A percentile compares a stretch with the other conserved stretches of the same genome.
These are phyloP conservation scores for Junonia oenone DNA, from an alignment of 2,888 invertebrate genomes.

Conservation along the genomic window DNA sequence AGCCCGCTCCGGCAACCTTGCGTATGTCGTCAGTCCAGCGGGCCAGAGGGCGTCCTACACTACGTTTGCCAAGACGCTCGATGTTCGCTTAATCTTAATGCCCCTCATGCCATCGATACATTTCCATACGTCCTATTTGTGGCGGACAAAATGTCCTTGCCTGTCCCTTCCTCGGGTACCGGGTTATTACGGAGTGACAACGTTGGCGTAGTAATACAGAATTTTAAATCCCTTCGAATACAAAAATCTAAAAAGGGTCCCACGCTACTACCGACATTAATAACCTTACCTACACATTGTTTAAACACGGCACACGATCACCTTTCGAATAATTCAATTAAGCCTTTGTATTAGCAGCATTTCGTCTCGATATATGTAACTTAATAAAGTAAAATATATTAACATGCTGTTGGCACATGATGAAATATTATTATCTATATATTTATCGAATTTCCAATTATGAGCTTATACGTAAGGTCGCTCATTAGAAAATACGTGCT, in stretches of 20 bases:
- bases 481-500: conserved; percentile 21
- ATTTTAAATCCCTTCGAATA: too few relatives aligned
- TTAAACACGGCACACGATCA: conserved; percentile 2
- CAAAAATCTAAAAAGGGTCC: background rate
- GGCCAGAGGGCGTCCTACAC: too few relatives aligned
- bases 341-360: background rate
- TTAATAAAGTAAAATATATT: conserved; percentile 8
- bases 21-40: too few relatives aligned
- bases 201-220: too few relatives aligned
- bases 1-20: too few relatives aligned
- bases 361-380: background rate
- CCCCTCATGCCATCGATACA: too few relatives aligned
- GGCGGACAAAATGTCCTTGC: too few relatives aligned
- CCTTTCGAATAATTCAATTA: conserved; percentile 17
- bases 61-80: too few relatives aligned
- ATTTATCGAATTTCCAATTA: conserved; percentile 16
- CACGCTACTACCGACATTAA: background rate
- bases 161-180: too few relatives aligned
- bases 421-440: conserved; percentile 8
- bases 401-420: background rate
- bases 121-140: too few relatives aligned
- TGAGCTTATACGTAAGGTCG: conserved; percentile 3
- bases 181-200: too few relatives aligned
- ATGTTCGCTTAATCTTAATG: too few relatives aligned
- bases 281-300: background rate